These are phyloP conservation scores for Microcebus murinus DNA, from an alignment of 2,113 vertebrate species.

Conservation along the genomic window DNA sequence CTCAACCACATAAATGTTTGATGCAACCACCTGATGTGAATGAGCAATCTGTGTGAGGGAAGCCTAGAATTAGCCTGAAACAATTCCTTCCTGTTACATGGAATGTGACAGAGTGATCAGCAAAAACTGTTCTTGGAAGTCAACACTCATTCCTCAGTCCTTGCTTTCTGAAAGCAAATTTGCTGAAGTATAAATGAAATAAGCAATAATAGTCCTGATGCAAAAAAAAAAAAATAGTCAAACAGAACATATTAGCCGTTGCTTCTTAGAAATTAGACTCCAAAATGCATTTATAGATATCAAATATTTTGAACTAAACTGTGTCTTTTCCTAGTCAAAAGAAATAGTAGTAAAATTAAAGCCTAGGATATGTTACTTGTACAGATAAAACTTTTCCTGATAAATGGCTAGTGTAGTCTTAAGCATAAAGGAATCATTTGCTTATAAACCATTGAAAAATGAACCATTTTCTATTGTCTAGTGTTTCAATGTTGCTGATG, in stretches of 20 bases:
- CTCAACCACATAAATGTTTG: neutral
- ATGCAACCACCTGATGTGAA: neutral
- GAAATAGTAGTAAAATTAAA: constrained; percentile 25
- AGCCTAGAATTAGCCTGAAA: constrained; percentile 8
- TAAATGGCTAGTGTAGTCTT: neutral
- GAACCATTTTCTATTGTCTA: neutral
- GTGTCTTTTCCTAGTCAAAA: constrained; percentile 14
- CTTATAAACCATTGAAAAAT: constrained; percentile 2
- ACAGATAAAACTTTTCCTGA: constrained; percentile 33
- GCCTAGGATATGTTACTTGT: neutral
- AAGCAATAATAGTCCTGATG: neutral
- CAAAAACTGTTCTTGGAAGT: neutral
- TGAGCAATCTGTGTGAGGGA: neutral
- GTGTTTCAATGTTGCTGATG: neutral
- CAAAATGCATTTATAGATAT: neutral
- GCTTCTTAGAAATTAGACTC: constrained; percentile 38
- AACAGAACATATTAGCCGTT: neutral
- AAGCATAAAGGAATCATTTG: constrained; percentile 35
- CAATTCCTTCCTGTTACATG: constrained; percentile 6
- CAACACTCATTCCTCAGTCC: neutral
- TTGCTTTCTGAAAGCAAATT: constrained; percentile 42
- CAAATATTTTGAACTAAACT: constrained; percentile 6
- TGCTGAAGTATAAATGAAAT: neutral
- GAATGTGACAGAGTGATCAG: neutral
- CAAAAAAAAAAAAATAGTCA: neutral